Conservation (phyloP, 2,888 invertebrate genomes). For the Megamerina dolium region DNA sequence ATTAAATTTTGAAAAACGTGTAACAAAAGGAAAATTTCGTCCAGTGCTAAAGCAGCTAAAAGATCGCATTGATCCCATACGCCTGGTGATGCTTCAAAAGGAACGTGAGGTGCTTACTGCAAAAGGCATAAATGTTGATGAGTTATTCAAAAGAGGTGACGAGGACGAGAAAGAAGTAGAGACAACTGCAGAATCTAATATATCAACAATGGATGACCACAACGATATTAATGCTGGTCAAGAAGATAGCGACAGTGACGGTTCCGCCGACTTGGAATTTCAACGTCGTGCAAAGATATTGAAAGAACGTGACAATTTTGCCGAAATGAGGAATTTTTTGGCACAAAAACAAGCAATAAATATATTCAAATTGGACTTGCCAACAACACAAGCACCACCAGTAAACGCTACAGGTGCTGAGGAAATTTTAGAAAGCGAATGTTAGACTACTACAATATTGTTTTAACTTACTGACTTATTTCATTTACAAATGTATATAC, state of each 20-base stretch:
- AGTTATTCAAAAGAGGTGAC: slow-evolving; percentile 27
- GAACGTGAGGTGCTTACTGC: slow-evolving; percentile 42
- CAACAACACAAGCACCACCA: slow-evolving; percentile 17
- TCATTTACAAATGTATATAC: too few relatives aligned
- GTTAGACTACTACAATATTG: too few relatives aligned
- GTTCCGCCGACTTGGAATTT: slow-evolving; percentile 33
- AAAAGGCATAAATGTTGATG: slow-evolving; percentile 47
- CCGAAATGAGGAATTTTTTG: slow-evolving; percentile 47
- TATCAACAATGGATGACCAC: slow-evolving; percentile 9
- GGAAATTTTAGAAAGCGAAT: slow-evolving; percentile 36
- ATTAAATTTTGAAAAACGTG: slow-evolving; percentile 43
- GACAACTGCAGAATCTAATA: slow-evolving; percentile 13
- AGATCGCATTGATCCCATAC: slow-evolving; percentile 47
- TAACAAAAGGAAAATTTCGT: slow-evolving; percentile 45
- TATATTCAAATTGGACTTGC: slow-evolving; percentile 33
- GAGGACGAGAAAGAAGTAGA: slow-evolving; percentile 12
- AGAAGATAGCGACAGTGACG: slow-evolving; percentile 25
- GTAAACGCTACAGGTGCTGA: slow-evolving; percentile 27
- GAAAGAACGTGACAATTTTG: slow-evolving; percentile 43
- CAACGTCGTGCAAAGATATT: slow-evolving; percentile 32
- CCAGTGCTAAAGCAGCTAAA: slow-evolving; percentile 47
- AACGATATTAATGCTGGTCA: neutral
- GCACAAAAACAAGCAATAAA: slow-evolving; percentile 45
- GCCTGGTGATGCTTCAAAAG: slow-evolving; percentile 43
- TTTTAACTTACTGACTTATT: too few relatives aligned